Evolutionary conservation across 2,797 vertebrate species (phyloP), one percentile per base, ranked within the genome.

Genomic region (Champsocephalus gunnari): DNA sequence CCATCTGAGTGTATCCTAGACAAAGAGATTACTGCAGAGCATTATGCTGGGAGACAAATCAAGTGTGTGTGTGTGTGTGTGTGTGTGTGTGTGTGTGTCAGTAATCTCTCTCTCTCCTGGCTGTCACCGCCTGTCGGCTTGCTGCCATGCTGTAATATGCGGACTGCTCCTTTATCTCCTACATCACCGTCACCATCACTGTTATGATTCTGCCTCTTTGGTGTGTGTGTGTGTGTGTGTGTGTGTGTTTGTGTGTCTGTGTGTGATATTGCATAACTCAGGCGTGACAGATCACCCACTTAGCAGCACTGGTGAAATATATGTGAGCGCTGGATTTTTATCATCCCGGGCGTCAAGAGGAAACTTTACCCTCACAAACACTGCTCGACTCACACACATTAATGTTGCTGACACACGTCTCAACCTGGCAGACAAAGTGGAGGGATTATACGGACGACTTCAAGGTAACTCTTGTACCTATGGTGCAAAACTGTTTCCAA

Each of bases 121-220:
- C 90, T 92, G 90, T 93, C 90, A 91, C 74, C 74, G 73, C 83
- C 88, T 90, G 89, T 88, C 88, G 78, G 83, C 85, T 73, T 17
- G 68, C 89, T 86, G 89, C 85, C 88, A 86, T 47, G 65, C 79
- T 61, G 68, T 80, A 89, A 88, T 86, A 88, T 75, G 62, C 19
- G 67, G 61, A 88, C 84, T 82, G 73, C 66, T 81, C 74, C 84
- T 90, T 91, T 93, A 93, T 91, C 89, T 85, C 67, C 94, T 0
- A 95, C 96, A 0, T 98, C 97, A 6, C 95, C 95, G 0, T 94
- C 96, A 69, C 96, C 96, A 87, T 96, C 96, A 95, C 96, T 94
- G 96, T 96, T 95, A 84, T 84, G 87, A 91, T 90, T 86, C 82
- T 62, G 5, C 71, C 80, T 58, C 54, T 57, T 38, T 21, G 1